Conservation (phyloP, 2,888 invertebrate genomes). For the Ecdyonurus torrentis region DNA sequence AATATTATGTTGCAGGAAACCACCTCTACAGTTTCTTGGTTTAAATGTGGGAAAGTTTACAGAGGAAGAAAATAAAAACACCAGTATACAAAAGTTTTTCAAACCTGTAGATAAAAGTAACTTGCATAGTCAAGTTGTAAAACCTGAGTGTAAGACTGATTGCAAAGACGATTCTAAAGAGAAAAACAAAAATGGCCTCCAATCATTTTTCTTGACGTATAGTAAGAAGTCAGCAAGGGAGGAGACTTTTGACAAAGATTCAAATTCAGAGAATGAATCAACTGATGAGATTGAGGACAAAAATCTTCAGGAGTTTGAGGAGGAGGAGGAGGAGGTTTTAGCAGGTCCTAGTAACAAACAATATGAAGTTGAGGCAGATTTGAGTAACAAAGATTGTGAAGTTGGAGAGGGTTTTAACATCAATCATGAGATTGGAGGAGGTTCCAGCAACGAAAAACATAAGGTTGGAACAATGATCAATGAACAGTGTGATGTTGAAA, state of each 20-base stretch:
- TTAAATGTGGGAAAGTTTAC: constrained; percentile 69
- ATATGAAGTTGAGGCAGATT: constrained; percentile 21
- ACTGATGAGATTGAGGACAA: constrained; percentile 4
- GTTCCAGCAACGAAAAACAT: neutral
- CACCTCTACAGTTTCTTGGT: constrained; percentile 50
- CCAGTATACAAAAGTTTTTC: constrained; percentile 5
- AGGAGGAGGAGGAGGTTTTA: neutral
- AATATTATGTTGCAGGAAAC: constrained; percentile 29
- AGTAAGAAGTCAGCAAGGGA: constrained; percentile 17
- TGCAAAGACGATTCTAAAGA: neutral
- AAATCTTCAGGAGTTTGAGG: too few species aligned
- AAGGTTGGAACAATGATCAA: neutral
- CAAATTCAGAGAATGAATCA: neutral
- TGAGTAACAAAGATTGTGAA: constrained; percentile 22
- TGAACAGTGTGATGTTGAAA: neutral
- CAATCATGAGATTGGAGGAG: neutral
- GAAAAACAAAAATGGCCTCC: too few species aligned
- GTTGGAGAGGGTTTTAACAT: neutral
- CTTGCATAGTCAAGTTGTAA: too few species aligned
- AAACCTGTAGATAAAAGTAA: constrained; percentile 7
- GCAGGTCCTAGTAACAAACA: constrained; percentile 9
- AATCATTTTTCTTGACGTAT: constrained; percentile 24
- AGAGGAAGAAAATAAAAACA: constrained; percentile 20
- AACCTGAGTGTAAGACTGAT: neutral
- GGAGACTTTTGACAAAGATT: neutral